Conservation (phyloP, 2,888 invertebrate species). For the Prosapia bicincta region DNA sequence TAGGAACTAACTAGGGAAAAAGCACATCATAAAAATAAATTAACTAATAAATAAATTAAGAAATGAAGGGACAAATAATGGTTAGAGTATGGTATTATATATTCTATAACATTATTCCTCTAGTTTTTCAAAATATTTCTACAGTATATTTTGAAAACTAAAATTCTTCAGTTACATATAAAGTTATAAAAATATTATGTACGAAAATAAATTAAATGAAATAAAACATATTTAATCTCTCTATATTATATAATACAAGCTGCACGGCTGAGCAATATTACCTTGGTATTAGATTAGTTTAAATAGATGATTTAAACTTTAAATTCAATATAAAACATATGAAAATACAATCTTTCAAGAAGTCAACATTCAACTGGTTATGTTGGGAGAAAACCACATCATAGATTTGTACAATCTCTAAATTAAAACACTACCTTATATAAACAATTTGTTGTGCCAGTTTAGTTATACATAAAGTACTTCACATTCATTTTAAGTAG, state of each 20-base stretch:
- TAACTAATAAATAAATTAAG: too few species aligned
- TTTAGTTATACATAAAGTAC: neutral
- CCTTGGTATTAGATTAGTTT: neutral
- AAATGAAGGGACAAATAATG: too few species aligned
- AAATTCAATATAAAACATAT: slow-evolving; percentile 20
- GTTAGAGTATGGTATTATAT: too few species aligned
- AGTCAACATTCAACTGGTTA: neutral
- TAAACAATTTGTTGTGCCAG: neutral
- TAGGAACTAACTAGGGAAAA: too few species aligned
- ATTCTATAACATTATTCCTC: too few species aligned
- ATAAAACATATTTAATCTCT: neutral
- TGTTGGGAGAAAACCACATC: neutral
- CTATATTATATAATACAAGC: neutral
- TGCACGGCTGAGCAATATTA: neutral
- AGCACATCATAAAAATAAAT: too few species aligned
- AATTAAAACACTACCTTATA: neutral
- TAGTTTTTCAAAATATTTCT: neutral
- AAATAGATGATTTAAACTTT: neutral
- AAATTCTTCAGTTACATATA: neutral
- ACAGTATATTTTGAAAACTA: neutral
- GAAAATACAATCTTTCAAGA: slow-evolving; percentile 25
- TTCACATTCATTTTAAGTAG: neutral
- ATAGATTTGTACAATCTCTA: neutral
- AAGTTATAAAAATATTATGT: neutral
- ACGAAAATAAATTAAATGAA: neutral